phyloP scores from a whole-genome alignment of 2,888 invertebrate genomes.

The Hermaeophaga mercurialis region DNA sequence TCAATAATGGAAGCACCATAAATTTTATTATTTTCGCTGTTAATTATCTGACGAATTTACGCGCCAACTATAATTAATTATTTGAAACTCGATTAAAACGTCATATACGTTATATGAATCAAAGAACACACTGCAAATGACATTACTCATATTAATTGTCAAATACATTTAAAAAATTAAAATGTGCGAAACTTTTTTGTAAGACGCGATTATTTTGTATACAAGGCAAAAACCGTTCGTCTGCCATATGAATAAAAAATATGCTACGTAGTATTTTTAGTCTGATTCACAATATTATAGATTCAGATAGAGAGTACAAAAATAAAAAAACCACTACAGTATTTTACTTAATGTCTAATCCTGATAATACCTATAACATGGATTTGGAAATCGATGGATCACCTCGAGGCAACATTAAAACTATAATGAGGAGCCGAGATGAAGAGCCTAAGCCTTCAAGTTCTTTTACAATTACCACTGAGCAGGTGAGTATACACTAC shows the following conservation, averaged over 20 bases:
- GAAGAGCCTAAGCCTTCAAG: slow-evolving; percentile 13
- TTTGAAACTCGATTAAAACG: too few species aligned
- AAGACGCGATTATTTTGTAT: not conserved
- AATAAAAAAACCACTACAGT: slow-evolving; percentile 41
- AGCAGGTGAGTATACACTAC: slow-evolving; percentile 29
- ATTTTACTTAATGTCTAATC: slow-evolving; percentile 38
- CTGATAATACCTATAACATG: slow-evolving; percentile 38
- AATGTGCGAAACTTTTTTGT: slow-evolving; percentile 10
- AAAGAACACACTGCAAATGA: not conserved
- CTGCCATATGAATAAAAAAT: slow-evolving; percentile 31
- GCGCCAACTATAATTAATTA: too few species aligned
- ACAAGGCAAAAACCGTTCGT: slow-evolving; percentile 14
- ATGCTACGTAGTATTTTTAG: slow-evolving; percentile 47
- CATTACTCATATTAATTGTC: not conserved
- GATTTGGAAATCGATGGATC: slow-evolving; percentile 40
- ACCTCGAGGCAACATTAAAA: slow-evolving; percentile 10
- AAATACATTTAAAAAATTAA: slow-evolving; percentile 17
- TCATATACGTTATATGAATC: not conserved
- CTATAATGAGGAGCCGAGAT: not conserved
- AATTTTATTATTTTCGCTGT: too few species aligned
- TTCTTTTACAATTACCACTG: slow-evolving; percentile 37
- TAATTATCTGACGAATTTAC: too few species aligned
- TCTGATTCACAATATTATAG: slow-evolving; percentile 44
- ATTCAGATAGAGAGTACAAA: slow-evolving; percentile 41
- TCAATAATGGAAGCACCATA: too few species aligned